Evolutionary conservation across 2,113 vertebrate species (phyloP).

Genomic region (Amphiprion ocellaris): DNA sequence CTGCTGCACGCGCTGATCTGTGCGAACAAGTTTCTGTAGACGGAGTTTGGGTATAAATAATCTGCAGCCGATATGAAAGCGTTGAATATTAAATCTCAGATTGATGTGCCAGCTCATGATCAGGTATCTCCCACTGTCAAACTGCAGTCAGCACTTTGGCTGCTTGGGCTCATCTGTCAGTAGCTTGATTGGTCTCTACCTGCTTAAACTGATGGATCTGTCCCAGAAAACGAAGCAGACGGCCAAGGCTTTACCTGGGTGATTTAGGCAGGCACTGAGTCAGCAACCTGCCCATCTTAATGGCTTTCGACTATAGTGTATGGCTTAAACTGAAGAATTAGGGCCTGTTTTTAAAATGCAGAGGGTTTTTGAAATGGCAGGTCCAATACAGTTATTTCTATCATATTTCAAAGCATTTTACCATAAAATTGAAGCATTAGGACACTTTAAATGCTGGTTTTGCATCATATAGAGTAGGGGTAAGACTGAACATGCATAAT

Average conservation of each 20-base stretch:
- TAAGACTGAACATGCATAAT: not conserved
- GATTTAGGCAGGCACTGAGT: conserved; percentile 56
- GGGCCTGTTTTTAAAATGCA: not conserved
- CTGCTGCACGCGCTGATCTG: not conserved
- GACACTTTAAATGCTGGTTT: not conserved
- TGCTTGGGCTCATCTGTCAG: conserved; percentile 28
- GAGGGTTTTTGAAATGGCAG: not conserved
- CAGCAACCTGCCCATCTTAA: conserved; percentile 63
- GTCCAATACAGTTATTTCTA: not conserved
- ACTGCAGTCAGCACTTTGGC: conserved; percentile 16
- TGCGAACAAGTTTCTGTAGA: conserved; percentile 14
- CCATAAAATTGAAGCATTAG: not conserved
- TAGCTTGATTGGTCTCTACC: conserved; percentile 31
- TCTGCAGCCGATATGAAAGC: not conserved
- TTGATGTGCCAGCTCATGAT: conserved; percentile 27
- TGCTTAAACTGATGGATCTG: conserved; percentile 56
- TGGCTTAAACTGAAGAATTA: conserved; percentile 20
- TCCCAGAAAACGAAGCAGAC: conserved; percentile 54
- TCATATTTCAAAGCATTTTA: not conserved
- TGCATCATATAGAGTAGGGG: not conserved
- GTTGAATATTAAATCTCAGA: conserved; percentile 26
- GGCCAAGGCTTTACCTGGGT: conserved; percentile 54
- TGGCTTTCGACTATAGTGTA: conserved; percentile 26
- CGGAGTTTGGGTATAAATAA: conserved; percentile 34
- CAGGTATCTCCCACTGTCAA: conserved; percentile 30